Base-by-base conservation (phyloP, 2,113 vertebrate genomes). In the Apteryx owenii region DNA sequence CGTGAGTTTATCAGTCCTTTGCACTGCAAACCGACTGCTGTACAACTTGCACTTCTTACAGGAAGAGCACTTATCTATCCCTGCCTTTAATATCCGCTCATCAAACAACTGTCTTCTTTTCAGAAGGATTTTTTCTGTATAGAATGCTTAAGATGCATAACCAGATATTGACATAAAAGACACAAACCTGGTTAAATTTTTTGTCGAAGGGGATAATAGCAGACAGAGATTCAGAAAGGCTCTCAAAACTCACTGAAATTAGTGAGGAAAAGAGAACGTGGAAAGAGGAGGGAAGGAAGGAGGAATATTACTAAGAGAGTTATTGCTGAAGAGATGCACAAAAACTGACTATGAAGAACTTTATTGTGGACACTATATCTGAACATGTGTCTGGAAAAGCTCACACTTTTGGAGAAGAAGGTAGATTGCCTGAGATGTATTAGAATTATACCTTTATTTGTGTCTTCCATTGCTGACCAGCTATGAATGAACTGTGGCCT, bases 1-100 rank as follows among this genome's bases (percentile, higher is more conserved):
- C 38, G 20, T 18, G 62, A 82, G 46, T 4, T 92, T 81, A 88
- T 38, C 62, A 89, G 18, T 31, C 38, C 13, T 82, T 84, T 86
- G 61, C 76, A 77, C 28, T 89, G 61, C 23, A 86, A 88, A 50
- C 44, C 56, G 85, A 3, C 29, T 68, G 21, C 44, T 89, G n/a
- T 28, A 61, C 38, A 89, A 72, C 61, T 92, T 78, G 25, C 64
- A 75, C 13, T 89, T 89, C 33, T 61, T 36, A 64, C 81, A 95
- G 36, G 61, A 94, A 80, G 60, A 65, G 29, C 88, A 40, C 23
- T 92, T 93, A 75, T 86, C 79, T 92, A 76, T 50, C 56, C 25
- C 7, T 0, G 2, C 53, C 33, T 86, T 72, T 76, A 21, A 40
- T n/a, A 56, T 40, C 11, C 0, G 0, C 62, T 82, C 36, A 40